phyloP scores from a whole-genome alignment of 2,797 vertebrate species.

The Clarias fuscus region DNA sequence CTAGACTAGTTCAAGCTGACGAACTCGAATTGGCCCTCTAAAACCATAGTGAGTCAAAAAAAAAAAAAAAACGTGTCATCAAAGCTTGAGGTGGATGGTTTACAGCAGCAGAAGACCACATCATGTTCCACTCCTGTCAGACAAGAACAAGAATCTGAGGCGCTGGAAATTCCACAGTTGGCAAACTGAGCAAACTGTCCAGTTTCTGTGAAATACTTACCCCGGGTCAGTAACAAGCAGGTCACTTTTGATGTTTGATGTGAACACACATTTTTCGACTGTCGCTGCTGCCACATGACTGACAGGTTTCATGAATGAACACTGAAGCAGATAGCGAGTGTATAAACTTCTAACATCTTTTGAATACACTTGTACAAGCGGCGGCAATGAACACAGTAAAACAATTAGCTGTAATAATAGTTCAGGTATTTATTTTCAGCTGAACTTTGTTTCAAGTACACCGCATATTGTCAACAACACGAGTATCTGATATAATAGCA shows the following conservation, averaged over 20 bases:
- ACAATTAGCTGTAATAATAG: conserved; percentile 2
- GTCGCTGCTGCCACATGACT: background rate
- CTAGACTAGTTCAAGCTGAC: background rate
- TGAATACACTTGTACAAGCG: background rate
- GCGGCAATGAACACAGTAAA: background rate
- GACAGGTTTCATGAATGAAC: background rate
- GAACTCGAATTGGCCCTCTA: background rate
- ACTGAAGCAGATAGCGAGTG: background rate
- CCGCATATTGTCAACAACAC: conserved; percentile 34
- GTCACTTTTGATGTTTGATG: background rate
- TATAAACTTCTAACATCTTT: background rate
- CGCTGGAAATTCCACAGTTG: too few relatives aligned
- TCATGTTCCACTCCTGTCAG: background rate
- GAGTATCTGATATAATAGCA: conserved; percentile 39
- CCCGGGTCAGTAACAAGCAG: background rate
- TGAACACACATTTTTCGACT: background rate
- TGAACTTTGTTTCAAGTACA: conserved; percentile 45
- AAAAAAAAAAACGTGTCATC: background rate
- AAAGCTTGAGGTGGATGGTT: background rate
- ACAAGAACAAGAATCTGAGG: background rate
- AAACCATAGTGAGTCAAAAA: background rate
- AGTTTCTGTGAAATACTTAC: background rate
- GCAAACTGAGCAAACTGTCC: background rate
- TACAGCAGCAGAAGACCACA: background rate
- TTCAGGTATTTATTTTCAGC: conserved; percentile 46